Evolutionary conservation across 2,797 vertebrate species (phyloP), one percentile per base, ranked within the genome.

Genomic region (Siniperca undulata): DNA sequence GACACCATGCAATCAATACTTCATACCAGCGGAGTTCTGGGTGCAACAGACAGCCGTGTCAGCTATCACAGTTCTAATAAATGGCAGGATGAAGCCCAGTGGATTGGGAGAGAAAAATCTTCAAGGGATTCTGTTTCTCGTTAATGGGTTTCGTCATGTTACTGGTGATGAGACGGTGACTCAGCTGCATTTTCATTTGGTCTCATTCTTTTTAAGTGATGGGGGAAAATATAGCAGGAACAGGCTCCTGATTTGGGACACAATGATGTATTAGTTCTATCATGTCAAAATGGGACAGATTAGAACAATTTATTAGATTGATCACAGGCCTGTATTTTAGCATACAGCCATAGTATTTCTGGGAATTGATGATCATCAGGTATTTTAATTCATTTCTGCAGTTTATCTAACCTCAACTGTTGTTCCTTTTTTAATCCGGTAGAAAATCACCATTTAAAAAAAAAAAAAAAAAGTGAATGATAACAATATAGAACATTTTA

Each of bases 1-100:
- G 55, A 60, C 36, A 48, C 38, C 24, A 44, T 53, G 55, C 8
- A 55, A 86, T 92, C 91, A 86, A 88, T 92, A 82, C 59, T 80
- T 77, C 60, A 30, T 58, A 58, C 53, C 72, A 62, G 56, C 56
- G 24, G 36, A 74, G 67, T 38, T 74, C 34, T 73, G 70, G 34
- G 53, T 59, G 19, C 36, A 74, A 64, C 52, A 71, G 27, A 8
- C 62, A 44, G 36, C 14, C 53, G 56, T 76, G 84, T 79, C 80
- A 34, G 71, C 70, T 24, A 50, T 84, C 60, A 46, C 34, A 27
- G 19, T 6, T 50, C 4, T 72, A 77, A 86, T 86, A 83, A 85
- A 81, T 60, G 56, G 10, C 40, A 70, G 17, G 20, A 42, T 71
- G 72, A 81, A 55, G 59, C 59, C 8, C 22, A 7, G 44, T 7